phyloP scores from a whole-genome alignment of 2,113 vertebrate genomes.

The Coregonus clupeaformis region DNA sequence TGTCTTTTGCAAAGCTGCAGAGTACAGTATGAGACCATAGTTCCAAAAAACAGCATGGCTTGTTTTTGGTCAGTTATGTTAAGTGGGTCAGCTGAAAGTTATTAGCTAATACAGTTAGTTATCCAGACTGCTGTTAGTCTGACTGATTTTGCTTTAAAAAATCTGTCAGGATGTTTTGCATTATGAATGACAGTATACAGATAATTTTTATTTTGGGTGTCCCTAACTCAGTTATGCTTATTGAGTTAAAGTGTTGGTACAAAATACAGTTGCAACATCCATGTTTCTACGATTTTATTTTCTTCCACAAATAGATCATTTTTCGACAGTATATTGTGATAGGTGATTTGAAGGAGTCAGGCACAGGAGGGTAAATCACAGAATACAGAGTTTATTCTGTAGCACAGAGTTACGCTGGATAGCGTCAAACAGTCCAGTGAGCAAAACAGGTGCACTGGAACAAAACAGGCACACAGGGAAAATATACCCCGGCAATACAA shows the following conservation, averaged over 20 bases:
- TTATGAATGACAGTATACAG: no score
- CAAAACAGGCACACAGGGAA: no score
- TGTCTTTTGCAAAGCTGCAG: neutral
- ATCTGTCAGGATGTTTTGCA: no score
- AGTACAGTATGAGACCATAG: neutral
- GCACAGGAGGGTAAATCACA: no score
- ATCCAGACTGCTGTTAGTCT: neutral
- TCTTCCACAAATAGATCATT: neutral
- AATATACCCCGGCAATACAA: no score
- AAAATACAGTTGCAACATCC: neutral
- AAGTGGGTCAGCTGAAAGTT: neutral
- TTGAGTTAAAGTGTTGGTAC: neutral
- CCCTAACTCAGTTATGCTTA: neutral
- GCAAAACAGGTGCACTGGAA: no score
- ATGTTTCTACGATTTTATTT: neutral
- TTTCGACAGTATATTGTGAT: neutral
- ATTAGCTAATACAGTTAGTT: neutral
- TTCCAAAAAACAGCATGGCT: neutral
- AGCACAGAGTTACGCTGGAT: no score
- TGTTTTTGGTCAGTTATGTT: neutral
- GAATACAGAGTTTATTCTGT: no score
- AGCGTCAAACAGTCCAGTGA: no score
- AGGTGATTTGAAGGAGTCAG: no score
- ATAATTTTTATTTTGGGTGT: neutral
- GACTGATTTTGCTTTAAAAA: no score